Evolutionary conservation across 2,113 vertebrate genomes (phyloP).

Genomic region (Heterotis niloticus): DNA sequence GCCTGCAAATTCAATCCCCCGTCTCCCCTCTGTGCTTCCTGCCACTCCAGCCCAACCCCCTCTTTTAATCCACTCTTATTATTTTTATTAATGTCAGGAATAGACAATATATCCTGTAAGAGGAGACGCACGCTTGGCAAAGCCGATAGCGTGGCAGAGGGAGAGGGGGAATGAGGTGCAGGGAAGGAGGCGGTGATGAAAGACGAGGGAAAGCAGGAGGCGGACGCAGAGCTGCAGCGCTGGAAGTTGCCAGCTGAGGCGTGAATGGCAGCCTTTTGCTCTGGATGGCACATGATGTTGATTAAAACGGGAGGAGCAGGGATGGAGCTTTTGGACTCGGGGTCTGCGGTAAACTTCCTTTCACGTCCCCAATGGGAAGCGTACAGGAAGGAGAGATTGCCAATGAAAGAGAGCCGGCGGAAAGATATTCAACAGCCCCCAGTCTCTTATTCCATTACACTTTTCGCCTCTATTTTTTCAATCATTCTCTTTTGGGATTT

Average conservation of each 20-base stretch:
- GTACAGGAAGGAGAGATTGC: slow-evolving; percentile 75
- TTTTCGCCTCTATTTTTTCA: slow-evolving; percentile 19
- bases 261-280: slow-evolving; percentile 26
- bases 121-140: slow-evolving; percentile 72
- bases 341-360: slow-evolving; percentile 57
- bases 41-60: slow-evolving; percentile 12
- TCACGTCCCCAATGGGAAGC: slow-evolving; percentile 64
- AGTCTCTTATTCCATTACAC: slow-evolving; percentile 55
- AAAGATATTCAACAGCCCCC: slow-evolving; percentile 56
- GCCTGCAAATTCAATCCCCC: slow-evolving; percentile 28
- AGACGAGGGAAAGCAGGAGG: slow-evolving; percentile 66
- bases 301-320: slow-evolving; percentile 54
- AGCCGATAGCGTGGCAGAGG: neutral
- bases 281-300: slow-evolving; percentile 58
- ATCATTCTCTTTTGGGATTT: slow-evolving; percentile 24
- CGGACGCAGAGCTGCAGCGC: neutral
- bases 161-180: slow-evolving; percentile 60
- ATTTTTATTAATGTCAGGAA: slow-evolving; percentile 29
- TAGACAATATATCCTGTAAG: slow-evolving; percentile 70
- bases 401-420: slow-evolving; percentile 51
- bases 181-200: slow-evolving; percentile 70
- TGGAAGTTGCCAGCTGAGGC: slow-evolving; percentile 12
- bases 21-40: slow-evolving; percentile 21
- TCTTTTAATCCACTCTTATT: slow-evolving; percentile 28
- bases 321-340: slow-evolving; percentile 29